Conservation (phyloP, 2,888 invertebrate genomes). For the Eilema griseolum region DNA sequence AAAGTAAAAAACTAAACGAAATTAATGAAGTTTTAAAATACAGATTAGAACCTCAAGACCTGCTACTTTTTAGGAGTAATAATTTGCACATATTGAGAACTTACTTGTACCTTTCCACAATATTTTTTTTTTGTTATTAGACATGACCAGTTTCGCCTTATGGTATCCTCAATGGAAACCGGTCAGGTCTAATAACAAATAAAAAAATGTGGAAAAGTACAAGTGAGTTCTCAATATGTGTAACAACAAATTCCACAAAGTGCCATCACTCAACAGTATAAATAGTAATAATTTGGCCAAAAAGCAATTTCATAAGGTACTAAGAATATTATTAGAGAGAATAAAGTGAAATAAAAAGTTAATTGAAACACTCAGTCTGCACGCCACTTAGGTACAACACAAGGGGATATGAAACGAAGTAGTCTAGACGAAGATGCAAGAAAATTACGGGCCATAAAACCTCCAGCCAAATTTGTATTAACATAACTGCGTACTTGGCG, state of each 20-base stretch:
- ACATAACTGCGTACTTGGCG: slow-evolving; percentile 8
- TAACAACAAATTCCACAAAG: too few species aligned
- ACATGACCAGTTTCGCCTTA: too few species aligned
- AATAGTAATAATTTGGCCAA: too few species aligned
- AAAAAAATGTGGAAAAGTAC: too few species aligned
- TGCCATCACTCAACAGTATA: too few species aligned
- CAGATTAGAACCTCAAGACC: background rate
- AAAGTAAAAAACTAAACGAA: background rate
- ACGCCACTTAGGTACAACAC: slow-evolving; percentile 20
- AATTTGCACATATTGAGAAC: too few species aligned
- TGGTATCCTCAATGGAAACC: too few species aligned
- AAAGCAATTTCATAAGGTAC: background rate
- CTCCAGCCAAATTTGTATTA: slow-evolving; percentile 36
- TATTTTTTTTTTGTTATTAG: too few species aligned
- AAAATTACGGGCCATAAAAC: slow-evolving; percentile 29
- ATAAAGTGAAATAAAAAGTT: slow-evolving; percentile 24
- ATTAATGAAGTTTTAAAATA: background rate
- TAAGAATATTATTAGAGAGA: background rate
- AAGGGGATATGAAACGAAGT: slow-evolving; percentile 24
- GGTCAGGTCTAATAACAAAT: too few species aligned
- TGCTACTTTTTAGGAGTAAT: background rate
- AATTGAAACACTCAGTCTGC: slow-evolving; percentile 34
- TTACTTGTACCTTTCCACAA: too few species aligned
- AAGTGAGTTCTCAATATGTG: too few species aligned
- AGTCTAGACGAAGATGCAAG: slow-evolving; percentile 43